Conservation (phyloP, 2,113 vertebrate genomes). For the Ploceus nigricollis region DNA sequence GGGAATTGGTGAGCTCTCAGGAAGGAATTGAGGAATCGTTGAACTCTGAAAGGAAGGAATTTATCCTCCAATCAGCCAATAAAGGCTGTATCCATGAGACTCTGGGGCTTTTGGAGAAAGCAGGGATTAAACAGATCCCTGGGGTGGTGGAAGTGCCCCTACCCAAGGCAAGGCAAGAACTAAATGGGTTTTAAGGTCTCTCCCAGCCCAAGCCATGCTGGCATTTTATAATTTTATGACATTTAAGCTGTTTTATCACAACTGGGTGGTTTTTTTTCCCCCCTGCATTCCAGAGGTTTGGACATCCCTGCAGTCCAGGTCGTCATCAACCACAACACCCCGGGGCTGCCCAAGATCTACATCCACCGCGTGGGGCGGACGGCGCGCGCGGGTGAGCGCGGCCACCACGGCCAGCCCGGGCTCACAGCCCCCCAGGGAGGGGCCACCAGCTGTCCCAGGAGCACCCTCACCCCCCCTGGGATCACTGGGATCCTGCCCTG, state of each 20-base stretch:
- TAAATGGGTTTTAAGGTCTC: rapidly evolving
- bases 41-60: not conserved
- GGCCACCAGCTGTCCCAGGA: not conserved
- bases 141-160: rapidly evolving
- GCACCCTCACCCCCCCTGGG: not conserved
- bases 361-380: constrained; percentile 93
- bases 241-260: rapidly evolving
- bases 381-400: constrained; percentile 85
- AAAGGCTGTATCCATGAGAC: rapidly evolving
- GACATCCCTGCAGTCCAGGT: constrained; percentile 94
- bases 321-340: constrained; percentile 95
- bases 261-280: rapidly evolving
- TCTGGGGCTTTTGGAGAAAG: rapidly evolving
- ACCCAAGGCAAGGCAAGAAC: no score
- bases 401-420: no score
- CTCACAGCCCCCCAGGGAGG: not conserved
- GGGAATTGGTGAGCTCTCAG: not conserved
- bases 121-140: not conserved
- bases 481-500: not conserved
- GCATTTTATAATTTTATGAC: rapidly evolving
- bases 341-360: constrained; percentile 91
- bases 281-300: constrained; percentile 76
- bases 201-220: not conserved
- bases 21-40: not conserved
- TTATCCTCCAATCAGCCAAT: not conserved